phyloP scores from a whole-genome alignment of 2,797 vertebrate species.

The Siniperca undulata region DNA sequence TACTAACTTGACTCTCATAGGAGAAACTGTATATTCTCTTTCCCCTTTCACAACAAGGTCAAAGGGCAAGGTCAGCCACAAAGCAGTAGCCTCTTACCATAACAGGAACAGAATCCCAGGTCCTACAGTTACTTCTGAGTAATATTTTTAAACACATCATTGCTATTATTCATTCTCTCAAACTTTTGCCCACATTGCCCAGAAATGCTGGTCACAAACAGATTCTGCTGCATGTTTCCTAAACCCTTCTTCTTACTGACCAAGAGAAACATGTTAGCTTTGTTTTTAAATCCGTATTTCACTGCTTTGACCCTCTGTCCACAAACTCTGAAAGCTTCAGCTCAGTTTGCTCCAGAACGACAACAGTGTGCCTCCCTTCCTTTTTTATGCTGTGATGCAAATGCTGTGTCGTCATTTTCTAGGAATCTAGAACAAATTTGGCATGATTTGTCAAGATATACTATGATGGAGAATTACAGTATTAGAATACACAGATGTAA shows the following conservation, averaged over 20 bases:
- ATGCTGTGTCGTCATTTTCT: too few species aligned
- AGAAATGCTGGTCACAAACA: slow-evolving; percentile 9
- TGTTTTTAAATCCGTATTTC: background rate
- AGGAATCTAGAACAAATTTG: too few species aligned
- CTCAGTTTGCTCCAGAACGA: background rate
- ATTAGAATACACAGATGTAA: too few species aligned
- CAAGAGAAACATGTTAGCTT: background rate
- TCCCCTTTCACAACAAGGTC: slow-evolving; percentile 14
- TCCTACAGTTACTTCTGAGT: background rate
- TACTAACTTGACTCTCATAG: background rate
- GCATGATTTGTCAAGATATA: background rate
- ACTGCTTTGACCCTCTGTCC: slow-evolving; percentile 4
- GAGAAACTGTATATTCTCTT: background rate
- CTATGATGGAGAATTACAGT: too few species aligned
- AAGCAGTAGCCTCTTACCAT: background rate
- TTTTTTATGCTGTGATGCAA: background rate
- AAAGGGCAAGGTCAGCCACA: slow-evolving; percentile 18
- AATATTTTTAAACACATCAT: background rate
- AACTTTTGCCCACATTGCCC: background rate
- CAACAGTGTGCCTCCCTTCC: background rate
- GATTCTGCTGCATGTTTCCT: background rate
- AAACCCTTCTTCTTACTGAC: background rate
- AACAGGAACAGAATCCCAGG: background rate
- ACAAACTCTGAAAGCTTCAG: background rate
- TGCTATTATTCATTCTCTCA: background rate